phyloP scores from a whole-genome alignment of 2,888 invertebrate species.

The Synergus umbraculus region DNA sequence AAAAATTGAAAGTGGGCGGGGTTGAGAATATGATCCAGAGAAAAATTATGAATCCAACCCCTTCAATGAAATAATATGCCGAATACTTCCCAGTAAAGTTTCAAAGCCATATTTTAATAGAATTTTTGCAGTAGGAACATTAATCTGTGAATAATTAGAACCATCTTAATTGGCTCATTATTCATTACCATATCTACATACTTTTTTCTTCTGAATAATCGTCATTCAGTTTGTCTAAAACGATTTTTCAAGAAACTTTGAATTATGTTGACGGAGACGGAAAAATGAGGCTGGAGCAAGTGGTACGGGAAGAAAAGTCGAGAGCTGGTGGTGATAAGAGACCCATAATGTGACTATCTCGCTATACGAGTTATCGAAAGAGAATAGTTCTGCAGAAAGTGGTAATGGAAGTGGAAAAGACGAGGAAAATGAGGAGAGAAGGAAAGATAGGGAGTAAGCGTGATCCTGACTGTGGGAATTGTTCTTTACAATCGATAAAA shows the following conservation, averaged over 20 bases:
- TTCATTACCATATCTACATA: background rate
- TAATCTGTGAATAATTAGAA: background rate
- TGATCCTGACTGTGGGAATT: conserved; percentile 22
- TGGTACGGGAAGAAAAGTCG: conserved; percentile 22
- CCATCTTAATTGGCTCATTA: background rate
- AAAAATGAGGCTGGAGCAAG: conserved; percentile 17
- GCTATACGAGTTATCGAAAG: conserved; percentile 48
- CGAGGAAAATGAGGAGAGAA: conserved; percentile 28
- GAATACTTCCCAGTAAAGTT: too few species aligned
- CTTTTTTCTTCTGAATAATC: background rate
- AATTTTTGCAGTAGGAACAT: background rate
- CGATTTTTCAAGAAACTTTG: background rate
- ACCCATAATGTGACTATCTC: conserved; percentile 51
- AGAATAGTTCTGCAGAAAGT: conserved; percentile 29
- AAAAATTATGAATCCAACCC: too few species aligned
- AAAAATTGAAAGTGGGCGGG: too few species aligned
- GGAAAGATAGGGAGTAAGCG: conserved; percentile 21
- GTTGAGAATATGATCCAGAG: too few species aligned
- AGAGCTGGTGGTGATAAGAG: conserved; percentile 49
- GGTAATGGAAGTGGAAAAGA: conserved; percentile 7
- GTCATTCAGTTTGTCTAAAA: background rate
- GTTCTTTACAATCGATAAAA: conserved; percentile 63
- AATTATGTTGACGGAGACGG: background rate
- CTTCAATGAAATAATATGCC: too few species aligned
- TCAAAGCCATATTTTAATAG: too few species aligned